Evolutionary conservation across 2,888 invertebrate species (phyloP).

Genomic region (Carpatolechia fugitivella): DNA sequence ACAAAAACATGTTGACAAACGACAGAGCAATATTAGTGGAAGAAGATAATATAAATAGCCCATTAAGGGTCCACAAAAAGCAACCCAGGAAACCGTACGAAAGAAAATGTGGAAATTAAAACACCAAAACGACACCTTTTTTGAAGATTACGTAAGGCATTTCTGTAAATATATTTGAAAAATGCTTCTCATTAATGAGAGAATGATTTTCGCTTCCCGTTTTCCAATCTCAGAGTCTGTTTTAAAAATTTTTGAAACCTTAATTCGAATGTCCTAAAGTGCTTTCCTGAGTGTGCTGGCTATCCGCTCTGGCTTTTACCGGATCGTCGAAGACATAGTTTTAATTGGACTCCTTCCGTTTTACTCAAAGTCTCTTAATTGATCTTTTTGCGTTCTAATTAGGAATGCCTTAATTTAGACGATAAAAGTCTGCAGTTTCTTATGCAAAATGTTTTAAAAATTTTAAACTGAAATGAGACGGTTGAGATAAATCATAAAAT

Average conservation of each 20-base stretch:
- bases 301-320: constrained; percentile 53
- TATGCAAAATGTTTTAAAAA: too few species aligned
- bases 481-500: too few species aligned
- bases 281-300: constrained; percentile 48
- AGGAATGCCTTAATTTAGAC: constrained; percentile 9
- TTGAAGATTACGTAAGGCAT: neutral
- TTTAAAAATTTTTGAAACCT: constrained; percentile 42
- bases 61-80: constrained; percentile 1
- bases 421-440: neutral
- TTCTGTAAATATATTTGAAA: constrained; percentile 23
- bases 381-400: constrained; percentile 55
- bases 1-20: constrained; percentile 15
- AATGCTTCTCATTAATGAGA: constrained; percentile 32
- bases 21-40: neutral
- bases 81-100: neutral
- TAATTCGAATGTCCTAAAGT: constrained; percentile 55
- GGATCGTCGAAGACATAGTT: constrained; percentile 59
- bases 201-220: constrained; percentile 21
- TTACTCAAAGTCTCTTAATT: constrained; percentile 56
- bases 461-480: too few species aligned
- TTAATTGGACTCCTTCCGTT: constrained; percentile 65
- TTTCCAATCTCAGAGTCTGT: constrained; percentile 24
- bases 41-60: constrained; percentile 3
- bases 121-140: neutral
- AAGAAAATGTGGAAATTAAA: neutral